These are phyloP conservation scores for Bugulina stolonifera DNA, from an alignment of 2,888 invertebrate genomes.

Conservation along the genomic window DNA sequence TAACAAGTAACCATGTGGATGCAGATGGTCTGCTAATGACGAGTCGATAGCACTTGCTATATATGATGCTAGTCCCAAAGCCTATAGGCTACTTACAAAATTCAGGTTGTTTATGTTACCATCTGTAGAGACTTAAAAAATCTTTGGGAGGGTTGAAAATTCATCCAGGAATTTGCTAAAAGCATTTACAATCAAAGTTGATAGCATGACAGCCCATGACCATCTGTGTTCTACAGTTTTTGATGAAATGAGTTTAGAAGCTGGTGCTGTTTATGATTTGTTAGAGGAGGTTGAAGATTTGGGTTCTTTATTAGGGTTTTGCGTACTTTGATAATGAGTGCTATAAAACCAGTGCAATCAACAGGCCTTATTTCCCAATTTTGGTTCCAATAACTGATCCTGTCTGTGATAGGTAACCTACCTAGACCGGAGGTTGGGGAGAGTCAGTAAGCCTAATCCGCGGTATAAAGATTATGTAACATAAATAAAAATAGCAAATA, in stretches of 20 bases:
- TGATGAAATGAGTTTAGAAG: not conserved
- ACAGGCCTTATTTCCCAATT: constrained; percentile 23
- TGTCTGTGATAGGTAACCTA: too few relatives aligned
- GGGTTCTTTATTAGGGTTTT: not conserved
- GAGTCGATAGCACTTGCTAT: not conserved
- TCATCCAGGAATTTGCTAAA: not conserved
- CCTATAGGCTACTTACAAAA: not conserved
- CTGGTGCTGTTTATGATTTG: not conserved
- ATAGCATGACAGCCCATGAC: not conserved
- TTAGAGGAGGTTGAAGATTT: not conserved
- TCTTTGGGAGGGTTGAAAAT: not conserved
- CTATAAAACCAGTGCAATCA: not conserved
- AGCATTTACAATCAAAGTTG: not conserved
- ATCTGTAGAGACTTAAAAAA: not conserved
- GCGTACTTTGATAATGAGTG: not conserved
- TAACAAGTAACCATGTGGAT: not conserved
- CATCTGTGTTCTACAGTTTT: not conserved
- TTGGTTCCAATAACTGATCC: constrained; percentile 28
- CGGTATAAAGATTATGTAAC: too few relatives aligned
- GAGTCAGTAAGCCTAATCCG: too few relatives aligned
- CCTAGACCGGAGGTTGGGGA: too few relatives aligned
- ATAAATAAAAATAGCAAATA: too few relatives aligned
- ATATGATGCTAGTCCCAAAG: not conserved
- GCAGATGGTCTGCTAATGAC: not conserved
- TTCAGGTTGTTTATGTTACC: not conserved